Percentiles rank a stretch among this genome's conserved stretches.
Evolutionary conservation across 2,797 vertebrate genomes (phyloP).

Genomic region (Macrochelys suwanniensis): DNA sequence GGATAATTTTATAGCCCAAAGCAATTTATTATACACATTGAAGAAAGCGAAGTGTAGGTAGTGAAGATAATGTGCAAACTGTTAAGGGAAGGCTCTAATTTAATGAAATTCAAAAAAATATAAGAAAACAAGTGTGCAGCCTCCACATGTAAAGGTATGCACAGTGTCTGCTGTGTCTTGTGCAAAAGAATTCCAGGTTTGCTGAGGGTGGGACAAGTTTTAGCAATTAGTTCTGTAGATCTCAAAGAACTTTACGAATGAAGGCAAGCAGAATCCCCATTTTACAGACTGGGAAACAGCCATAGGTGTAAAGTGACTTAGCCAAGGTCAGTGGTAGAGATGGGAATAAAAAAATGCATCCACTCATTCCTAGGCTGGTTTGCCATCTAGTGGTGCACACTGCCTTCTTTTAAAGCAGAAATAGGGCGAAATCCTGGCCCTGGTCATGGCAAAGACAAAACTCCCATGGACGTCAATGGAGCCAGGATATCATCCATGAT

Average conservation of each 20-base stretch:
- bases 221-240: neutral
- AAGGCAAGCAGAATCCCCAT: fast-evolving
- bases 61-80: neutral
- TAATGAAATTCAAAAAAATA: neutral
- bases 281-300: neutral
- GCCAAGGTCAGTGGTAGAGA: too few species aligned
- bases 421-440: neutral
- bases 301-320: neutral
- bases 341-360: neutral
- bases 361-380: neutral
- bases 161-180: neutral
- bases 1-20: neutral
- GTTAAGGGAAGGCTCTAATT: neutral
- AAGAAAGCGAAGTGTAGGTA: neutral
- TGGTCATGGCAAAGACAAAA: neutral
- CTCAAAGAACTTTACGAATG: neutral
- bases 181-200: neutral
- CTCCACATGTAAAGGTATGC: neutral
- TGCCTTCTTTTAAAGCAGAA: neutral
- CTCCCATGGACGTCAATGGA: fast-evolving
- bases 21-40: neutral
- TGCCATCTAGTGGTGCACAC: neutral
- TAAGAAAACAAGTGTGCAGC: neutral
- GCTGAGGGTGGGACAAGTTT: fast-evolving
- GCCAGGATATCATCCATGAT: neutral